Conservation (phyloP, 1,140 invertebrate genomes). For the Hycleus phaleratus region DNA sequence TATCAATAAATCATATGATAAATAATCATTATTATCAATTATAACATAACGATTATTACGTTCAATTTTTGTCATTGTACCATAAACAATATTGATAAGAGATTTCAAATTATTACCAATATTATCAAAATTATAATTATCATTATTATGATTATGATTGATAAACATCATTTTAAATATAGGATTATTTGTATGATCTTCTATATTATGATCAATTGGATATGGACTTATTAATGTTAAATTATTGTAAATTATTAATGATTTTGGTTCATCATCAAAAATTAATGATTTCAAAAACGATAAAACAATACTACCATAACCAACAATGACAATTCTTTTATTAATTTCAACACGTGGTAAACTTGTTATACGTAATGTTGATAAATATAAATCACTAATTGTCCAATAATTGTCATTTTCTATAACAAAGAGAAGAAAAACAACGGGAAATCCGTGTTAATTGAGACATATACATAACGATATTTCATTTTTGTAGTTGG, state of each 20-base stretch:
- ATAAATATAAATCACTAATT: slow-evolving; percentile 43
- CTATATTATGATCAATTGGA: slow-evolving; percentile 40
- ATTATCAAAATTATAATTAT: too few species aligned
- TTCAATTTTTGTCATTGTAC: slow-evolving; percentile 24
- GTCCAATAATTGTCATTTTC: too few species aligned
- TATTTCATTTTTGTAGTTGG: too few species aligned
- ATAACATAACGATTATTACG: slow-evolving; percentile 51
- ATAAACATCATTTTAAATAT: too few species aligned
- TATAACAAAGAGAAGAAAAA: too few species aligned
- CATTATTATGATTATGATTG: too few species aligned
- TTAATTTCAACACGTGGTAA: slow-evolving; percentile 46
- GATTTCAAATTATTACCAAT: background rate
- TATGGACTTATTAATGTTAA: slow-evolving; percentile 57
- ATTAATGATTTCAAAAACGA: slow-evolving; percentile 59
- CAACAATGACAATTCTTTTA: slow-evolving; percentile 62
- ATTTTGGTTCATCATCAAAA: slow-evolving; percentile 19
- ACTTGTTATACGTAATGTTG: slow-evolving; percentile 42
- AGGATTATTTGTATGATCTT: too few species aligned
- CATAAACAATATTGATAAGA: background rate
- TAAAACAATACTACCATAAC: slow-evolving; percentile 61
- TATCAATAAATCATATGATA: slow-evolving; percentile 55
- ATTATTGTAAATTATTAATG: slow-evolving; percentile 46
- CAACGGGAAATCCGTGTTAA: too few species aligned
- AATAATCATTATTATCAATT: slow-evolving; percentile 44
- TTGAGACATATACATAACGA: too few species aligned